Conservation (phyloP, 2,888 invertebrate genomes). For the Volucella inanis region DNA sequence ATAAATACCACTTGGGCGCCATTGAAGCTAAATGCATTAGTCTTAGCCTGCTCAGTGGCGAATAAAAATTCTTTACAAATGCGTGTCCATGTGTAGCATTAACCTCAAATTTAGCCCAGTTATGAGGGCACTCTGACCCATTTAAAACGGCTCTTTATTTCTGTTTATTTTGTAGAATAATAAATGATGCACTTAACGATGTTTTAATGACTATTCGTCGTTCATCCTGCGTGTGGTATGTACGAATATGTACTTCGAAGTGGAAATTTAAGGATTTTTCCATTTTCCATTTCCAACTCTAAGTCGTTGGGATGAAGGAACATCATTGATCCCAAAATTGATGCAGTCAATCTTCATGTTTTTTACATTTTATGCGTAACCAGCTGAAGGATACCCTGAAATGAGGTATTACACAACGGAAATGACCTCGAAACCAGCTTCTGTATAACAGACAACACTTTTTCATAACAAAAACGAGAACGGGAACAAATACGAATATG, state of each 20-base stretch:
- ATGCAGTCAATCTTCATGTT: not conserved
- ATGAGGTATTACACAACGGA: not conserved
- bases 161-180: slow-evolving; percentile 13
- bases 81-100: not conserved
- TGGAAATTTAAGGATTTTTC: no score
- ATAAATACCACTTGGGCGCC: slow-evolving; percentile 28
- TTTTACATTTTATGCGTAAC: slow-evolving; percentile 27
- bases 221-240: not conserved
- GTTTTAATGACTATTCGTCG: slow-evolving; percentile 18
- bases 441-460: no score
- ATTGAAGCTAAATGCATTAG: slow-evolving; percentile 39
- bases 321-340: slow-evolving; percentile 32
- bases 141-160: not conserved
- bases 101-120: not conserved
- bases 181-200: slow-evolving; percentile 24
- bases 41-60: slow-evolving; percentile 22
- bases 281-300: no score
- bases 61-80: slow-evolving; percentile 7
- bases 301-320: not conserved
- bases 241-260: no score
- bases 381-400: slow-evolving; percentile 25
- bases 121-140: slow-evolving; percentile 24
- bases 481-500: not conserved
- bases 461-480: no score
- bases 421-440: slow-evolving; percentile 24